Evolutionary conservation across 92 coral and sea anemone genomes (phyloP).

Genomic region (Zoanthus sansibaricus): DNA sequence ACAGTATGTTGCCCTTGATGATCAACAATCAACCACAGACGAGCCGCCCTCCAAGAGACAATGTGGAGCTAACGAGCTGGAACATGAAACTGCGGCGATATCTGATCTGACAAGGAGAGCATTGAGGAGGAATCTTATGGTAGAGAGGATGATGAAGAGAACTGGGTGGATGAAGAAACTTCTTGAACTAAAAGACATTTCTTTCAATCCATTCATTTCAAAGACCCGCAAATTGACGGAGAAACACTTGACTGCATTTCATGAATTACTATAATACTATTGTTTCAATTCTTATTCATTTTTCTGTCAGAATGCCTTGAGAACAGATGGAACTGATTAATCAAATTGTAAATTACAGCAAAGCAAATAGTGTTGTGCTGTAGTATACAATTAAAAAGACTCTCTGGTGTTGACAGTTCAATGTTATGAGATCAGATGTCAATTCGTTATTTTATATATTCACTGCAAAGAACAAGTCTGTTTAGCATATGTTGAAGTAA

Average conservation of each 20-base stretch:
- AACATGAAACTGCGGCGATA: too few species aligned
- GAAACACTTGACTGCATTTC: too few species aligned
- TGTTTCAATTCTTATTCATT: not conserved
- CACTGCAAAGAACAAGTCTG: not conserved
- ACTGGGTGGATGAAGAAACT: too few species aligned
- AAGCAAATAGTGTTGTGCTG: not conserved
- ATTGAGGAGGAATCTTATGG: too few species aligned
- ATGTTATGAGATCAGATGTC: conserved; percentile 3
- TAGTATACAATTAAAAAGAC: conserved; percentile 1
- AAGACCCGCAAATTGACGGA: too few species aligned
- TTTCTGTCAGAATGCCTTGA: conserved; percentile 1
- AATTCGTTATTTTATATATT: not conserved
- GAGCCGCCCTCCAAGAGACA: not conserved
- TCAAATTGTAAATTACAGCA: conserved; percentile 2
- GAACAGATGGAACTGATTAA: not conserved
- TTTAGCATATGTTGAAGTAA: not conserved
- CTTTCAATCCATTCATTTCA: too few species aligned
- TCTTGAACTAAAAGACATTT: too few species aligned
- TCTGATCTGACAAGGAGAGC: too few species aligned
- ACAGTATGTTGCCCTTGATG: not conserved
- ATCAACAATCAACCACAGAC: not conserved
- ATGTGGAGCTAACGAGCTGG: too few species aligned
- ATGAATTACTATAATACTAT: too few species aligned
- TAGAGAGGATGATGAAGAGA: too few species aligned
- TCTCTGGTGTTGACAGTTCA: conserved; percentile 1